Conservation (phyloP, 2,113 vertebrate genomes). For the Neoarius graeffei region DNA sequence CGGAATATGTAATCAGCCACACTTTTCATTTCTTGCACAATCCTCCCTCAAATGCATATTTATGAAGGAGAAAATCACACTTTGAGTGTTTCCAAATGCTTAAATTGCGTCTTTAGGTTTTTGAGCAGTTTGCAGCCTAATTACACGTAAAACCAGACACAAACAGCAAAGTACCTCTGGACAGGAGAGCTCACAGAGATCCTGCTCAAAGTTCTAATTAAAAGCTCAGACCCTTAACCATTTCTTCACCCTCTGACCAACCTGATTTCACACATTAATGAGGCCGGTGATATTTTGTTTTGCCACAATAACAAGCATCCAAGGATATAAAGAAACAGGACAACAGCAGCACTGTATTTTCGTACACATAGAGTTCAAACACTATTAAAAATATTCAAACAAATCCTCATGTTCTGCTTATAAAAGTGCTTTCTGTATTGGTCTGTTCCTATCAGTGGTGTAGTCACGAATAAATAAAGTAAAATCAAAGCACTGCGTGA, state of each 20-base stretch:
- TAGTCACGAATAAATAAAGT: not conserved
- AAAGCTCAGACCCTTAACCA: constrained; percentile 16
- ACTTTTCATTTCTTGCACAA: not conserved
- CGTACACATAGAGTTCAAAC: constrained; percentile 2
- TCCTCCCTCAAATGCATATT: not conserved
- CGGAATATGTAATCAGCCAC: not conserved
- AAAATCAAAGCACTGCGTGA: not conserved
- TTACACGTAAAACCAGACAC: not conserved
- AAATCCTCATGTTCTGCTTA: not conserved
- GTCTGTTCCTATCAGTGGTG: not conserved
- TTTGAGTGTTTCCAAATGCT: not conserved
- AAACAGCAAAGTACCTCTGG: not conserved
- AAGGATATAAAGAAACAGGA: constrained; percentile 1
- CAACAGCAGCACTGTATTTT: not conserved
- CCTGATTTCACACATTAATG: constrained; percentile 49
- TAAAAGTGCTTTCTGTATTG: not conserved
- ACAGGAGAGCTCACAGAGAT: not conserved
- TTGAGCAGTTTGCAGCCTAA: not conserved
- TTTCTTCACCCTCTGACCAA: constrained; percentile 37
- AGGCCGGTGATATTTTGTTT: constrained; percentile 39
- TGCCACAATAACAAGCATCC: constrained; percentile 43
- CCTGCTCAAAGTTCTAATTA: constrained; percentile 41
- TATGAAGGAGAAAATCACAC: not conserved
- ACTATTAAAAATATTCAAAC: not conserved
- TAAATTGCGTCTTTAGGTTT: not conserved